Conservation (phyloP, 2,113 vertebrate genomes). For the Aleadryas rufinucha region DNA sequence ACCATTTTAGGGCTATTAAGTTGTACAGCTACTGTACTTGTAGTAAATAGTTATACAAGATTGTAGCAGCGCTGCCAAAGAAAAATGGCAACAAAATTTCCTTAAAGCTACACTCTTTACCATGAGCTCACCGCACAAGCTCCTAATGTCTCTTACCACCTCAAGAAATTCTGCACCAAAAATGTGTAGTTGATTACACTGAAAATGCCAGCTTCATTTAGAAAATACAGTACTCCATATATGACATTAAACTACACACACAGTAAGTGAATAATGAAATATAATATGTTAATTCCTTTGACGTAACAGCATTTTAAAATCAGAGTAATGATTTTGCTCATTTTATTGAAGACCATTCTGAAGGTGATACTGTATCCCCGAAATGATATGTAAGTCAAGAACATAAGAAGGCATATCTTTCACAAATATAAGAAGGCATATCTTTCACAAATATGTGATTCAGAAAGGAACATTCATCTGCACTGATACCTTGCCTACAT, state of each 20-base stretch:
- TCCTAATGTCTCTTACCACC: neutral
- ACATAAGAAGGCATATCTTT: neutral
- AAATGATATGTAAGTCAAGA: neutral
- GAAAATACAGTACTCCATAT: neutral
- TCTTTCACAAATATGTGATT: neutral
- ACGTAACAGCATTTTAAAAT: neutral
- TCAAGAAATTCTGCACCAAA: neutral
- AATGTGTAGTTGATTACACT: neutral
- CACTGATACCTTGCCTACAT: neutral
- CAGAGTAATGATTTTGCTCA: neutral
- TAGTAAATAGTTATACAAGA: conserved; percentile 66
- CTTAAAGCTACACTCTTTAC: neutral
- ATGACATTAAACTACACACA: neutral
- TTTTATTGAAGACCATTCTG: neutral
- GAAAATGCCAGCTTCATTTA: neutral
- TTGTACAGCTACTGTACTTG: conserved; percentile 49
- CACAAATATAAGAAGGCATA: neutral
- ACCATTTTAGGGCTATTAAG: conserved; percentile 62
- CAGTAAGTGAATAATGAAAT: neutral
- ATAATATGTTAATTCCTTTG: neutral
- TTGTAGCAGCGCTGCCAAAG: conserved; percentile 22
- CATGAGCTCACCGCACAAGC: neutral
- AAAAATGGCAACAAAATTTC: neutral
- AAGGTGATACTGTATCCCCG: neutral
- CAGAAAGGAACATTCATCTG: neutral